Base-by-base conservation (phyloP, 2,888 invertebrate species). In the Apeira syringaria region DNA sequence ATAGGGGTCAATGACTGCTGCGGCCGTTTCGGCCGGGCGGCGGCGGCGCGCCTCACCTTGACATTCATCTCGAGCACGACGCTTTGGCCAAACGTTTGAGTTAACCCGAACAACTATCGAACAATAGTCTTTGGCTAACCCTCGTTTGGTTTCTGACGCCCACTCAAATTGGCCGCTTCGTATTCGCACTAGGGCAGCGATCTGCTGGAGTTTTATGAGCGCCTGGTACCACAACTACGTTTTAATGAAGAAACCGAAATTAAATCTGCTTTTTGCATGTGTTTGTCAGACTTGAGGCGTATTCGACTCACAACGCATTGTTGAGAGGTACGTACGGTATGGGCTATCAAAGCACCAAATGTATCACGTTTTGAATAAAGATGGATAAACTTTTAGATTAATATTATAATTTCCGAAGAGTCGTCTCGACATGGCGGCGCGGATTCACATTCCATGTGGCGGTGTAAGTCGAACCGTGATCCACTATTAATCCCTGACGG, bases 31-130 rank as follows among this genome's bases (percentile, higher is more conserved):
- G 87, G 87, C 82, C 80, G 77, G 87, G 82, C 80, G 77, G 77
- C 80, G 77, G 77, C 80, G 80, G 83, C 81, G 80, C 80, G 80
- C 85, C 87, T 89, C 86, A 88, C 89, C 88, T 89, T 89, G 89
- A 89, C 89, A 89, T 89, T 89, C 88, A 87, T 89, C 88, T 87
- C 80, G 75, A 75, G 71, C 78, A 78, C 80, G 60, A 75, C 76
- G 81, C 78, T 83, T 76, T 75, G 74, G 77, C 78, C 84, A 80
- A 83, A 81, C 80, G 80, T 76, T 80, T 72, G 78, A 80, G 79
- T 78, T 77, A 80, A 83, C 77, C 75, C 75, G 68, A 68, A 74
- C 71, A 68, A 74, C 63, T 77, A 75, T 67, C 55, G 54, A 74
- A 70, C 60, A 58, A 53, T 63, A 56, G 58, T 58, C 61, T 53